These are phyloP conservation scores for Austrolebias charrua DNA, from an alignment of 2,797 vertebrate genomes.

Conservation along the genomic window DNA sequence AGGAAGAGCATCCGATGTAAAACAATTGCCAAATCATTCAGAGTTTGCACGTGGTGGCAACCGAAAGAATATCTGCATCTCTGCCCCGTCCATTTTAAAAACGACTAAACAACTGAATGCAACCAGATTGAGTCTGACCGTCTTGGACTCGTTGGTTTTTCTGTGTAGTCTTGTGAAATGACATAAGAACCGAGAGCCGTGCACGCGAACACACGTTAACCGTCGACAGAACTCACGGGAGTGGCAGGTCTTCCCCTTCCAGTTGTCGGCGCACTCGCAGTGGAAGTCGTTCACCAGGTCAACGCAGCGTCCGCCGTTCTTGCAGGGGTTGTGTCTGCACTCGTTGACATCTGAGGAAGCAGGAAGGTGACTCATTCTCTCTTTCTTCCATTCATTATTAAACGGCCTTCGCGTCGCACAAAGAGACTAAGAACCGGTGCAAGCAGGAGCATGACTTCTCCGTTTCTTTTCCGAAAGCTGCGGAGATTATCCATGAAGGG, in stretches of 20 bases:
- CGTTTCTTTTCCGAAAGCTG: neutral
- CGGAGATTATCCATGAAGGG: neutral
- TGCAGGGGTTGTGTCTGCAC: conserved; percentile 92
- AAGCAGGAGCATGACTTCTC: neutral
- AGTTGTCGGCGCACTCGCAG: conserved; percentile 89
- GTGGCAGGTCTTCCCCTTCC: conserved; percentile 99
- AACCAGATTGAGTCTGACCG: too few relatives aligned
- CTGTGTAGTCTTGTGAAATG: too few relatives aligned
- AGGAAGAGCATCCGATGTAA: too few relatives aligned
- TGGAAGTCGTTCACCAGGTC: conserved; percentile 95
- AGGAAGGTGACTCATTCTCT: conserved; percentile 5
- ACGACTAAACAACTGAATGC: too few relatives aligned
- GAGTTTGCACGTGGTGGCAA: too few relatives aligned
- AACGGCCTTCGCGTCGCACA: neutral
- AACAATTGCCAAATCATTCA: too few relatives aligned
- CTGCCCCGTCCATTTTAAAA: too few relatives aligned
- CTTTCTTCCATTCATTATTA: neutral
- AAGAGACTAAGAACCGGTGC: neutral
- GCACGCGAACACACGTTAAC: neutral
- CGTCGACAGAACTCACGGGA: conserved; percentile 84
- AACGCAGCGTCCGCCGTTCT: conserved; percentile 89
- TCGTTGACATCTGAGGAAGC: conserved; percentile 88
- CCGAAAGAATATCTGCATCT: too few relatives aligned
- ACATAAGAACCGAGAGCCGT: too few relatives aligned
- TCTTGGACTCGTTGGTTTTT: too few relatives aligned